Conservation (phyloP, 2,113 vertebrate genomes). For the Oncorhynchus keta region DNA sequence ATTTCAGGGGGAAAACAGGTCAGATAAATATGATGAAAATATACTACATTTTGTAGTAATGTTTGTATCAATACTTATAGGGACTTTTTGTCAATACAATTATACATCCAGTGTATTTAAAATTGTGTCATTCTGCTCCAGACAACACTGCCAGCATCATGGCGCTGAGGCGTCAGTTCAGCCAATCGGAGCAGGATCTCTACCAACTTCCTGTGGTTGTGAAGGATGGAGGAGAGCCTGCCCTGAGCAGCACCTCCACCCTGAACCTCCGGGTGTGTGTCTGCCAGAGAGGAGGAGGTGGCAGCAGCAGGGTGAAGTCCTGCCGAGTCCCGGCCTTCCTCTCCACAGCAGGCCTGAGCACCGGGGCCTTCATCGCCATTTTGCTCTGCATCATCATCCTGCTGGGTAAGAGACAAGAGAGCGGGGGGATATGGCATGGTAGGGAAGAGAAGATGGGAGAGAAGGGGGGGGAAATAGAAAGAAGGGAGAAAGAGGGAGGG, state of each 20-base stretch:
- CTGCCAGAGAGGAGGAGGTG: slow-evolving; percentile 80
- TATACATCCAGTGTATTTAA: neutral
- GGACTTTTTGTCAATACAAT: neutral
- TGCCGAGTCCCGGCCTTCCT: slow-evolving; percentile 93
- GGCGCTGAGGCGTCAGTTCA: slow-evolving; percentile 83
- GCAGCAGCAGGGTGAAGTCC: slow-evolving; percentile 61
- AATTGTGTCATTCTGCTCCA: slow-evolving; percentile 46
- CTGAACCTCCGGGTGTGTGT: slow-evolving; percentile 91
- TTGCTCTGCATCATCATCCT: slow-evolving; percentile 95
- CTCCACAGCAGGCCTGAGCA: slow-evolving; percentile 92
- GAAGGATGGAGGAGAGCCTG: slow-evolving; percentile 89
- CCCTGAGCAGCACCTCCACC: slow-evolving; percentile 90
- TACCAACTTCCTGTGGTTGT: slow-evolving; percentile 89
- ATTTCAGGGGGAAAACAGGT: no score
- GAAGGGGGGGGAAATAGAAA: no score
- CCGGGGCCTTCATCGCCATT: slow-evolving; percentile 94
- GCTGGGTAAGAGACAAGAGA: slow-evolving; percentile 79
- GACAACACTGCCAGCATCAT: slow-evolving; percentile 93
- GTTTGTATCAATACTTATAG: no score
- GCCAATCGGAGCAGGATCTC: slow-evolving; percentile 82
- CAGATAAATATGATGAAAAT: no score
- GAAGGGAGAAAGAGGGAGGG: no score
- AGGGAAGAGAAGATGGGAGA: no score
- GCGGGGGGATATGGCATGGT: no score
- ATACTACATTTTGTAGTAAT: no score